These are phyloP conservation scores for Spodoptera exigua DNA, from an alignment of 2,888 invertebrate genomes.

Conservation along the genomic window DNA sequence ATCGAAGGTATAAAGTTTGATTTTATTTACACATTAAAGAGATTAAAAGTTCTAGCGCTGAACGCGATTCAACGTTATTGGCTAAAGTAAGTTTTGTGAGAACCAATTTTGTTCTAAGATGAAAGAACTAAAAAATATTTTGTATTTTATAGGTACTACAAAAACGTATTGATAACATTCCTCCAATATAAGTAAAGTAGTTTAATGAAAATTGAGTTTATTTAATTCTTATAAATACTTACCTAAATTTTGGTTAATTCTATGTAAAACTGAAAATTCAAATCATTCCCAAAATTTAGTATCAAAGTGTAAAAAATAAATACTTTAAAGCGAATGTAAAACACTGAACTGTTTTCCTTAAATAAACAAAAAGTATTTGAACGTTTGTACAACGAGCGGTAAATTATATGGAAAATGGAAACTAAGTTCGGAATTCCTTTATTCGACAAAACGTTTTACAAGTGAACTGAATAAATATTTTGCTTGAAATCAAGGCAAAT, in stretches of 20 bases:
- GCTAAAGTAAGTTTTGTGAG: conserved; percentile 2
- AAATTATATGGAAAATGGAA: conserved; percentile 26
- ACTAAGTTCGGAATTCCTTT: conserved; percentile 27
- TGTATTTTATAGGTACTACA: no score
- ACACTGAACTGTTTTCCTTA: conserved; percentile 17
- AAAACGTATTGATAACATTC: no score
- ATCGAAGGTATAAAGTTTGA: conserved; percentile 19
- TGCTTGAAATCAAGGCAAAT: conserved; percentile 22
- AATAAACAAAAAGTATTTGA: conserved; percentile 12
- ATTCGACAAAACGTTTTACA: conserved; percentile 32
- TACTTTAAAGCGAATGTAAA: conserved; percentile 15
- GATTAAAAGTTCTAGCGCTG: conserved; percentile 10
- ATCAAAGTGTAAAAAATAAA: no score
- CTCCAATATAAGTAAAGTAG: no score
- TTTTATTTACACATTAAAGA: conserved; percentile 27
- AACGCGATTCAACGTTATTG: conserved; percentile 17
- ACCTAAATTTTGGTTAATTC: no score
- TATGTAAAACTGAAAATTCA: no score
- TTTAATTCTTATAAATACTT: no score
- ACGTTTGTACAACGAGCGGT: conserved; percentile 17
- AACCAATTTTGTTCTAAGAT: background rate
- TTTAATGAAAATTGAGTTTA: no score
- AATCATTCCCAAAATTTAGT: background rate
- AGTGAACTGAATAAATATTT: conserved; percentile 40
- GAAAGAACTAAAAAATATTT: conserved; percentile 2